Evolutionary conservation across 92 coral and sea anemone species (phyloP).

Genomic region (Paragorgia papillata): DNA sequence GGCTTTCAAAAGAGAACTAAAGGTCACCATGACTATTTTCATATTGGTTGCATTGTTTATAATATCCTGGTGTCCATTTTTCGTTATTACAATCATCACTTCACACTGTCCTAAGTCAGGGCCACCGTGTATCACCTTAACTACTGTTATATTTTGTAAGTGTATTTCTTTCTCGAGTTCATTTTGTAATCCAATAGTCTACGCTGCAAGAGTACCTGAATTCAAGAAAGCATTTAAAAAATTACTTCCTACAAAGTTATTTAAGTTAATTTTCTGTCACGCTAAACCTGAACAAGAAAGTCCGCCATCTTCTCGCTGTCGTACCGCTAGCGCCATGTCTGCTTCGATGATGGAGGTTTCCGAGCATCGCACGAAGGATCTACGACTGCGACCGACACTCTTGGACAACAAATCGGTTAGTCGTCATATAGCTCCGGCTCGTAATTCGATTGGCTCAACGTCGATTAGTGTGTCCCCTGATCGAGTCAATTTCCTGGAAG

Average conservation of each 20-base stretch:
- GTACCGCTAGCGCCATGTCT: constrained; percentile 17
- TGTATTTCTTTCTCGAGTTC: not conserved
- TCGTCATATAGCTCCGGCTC: not conserved
- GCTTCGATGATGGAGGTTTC: not conserved
- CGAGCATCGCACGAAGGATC: not conserved
- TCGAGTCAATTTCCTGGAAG: no score
- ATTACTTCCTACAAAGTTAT: constrained; percentile 6
- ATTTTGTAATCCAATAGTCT: constrained; percentile 18
- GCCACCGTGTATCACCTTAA: not conserved
- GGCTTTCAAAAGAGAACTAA: constrained; percentile 13
- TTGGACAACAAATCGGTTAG: not conserved
- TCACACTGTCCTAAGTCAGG: not conserved
- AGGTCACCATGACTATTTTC: constrained; percentile 5
- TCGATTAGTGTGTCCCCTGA: not conserved
- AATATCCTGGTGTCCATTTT: constrained; percentile 28
- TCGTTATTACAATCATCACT: not conserved
- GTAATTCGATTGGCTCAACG: not conserved
- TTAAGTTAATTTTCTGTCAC: not conserved
- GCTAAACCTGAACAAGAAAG: not conserved
- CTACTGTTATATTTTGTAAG: not conserved
- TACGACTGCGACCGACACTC: not conserved
- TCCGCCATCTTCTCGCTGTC: constrained; percentile 13
- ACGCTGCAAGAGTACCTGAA: constrained; percentile 26
- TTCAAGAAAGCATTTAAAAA: constrained; percentile 9
- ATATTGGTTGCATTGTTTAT: constrained; percentile 14